Evolutionary conservation across 2,113 vertebrate species (phyloP).

Genomic region (Mionectes macconnelli): DNA sequence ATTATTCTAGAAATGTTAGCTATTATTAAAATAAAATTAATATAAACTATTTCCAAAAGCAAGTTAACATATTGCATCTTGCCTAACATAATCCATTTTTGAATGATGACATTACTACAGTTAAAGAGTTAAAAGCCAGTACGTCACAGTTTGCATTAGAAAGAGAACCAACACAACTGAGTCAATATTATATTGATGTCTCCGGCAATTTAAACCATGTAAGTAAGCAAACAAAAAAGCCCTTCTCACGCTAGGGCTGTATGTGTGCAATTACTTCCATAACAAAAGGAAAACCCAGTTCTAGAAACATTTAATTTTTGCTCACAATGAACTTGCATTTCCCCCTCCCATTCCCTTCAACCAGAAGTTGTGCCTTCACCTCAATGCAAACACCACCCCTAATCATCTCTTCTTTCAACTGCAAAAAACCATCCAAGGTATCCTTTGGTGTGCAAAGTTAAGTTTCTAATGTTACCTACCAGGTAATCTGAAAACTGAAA

Average conservation of each 20-base stretch:
- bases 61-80: neutral
- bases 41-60: neutral
- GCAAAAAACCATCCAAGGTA: neutral
- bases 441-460: neutral
- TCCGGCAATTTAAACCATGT: neutral
- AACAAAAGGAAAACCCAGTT: neutral
- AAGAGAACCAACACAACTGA: neutral
- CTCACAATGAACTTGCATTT: neutral
- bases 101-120: neutral
- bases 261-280: neutral
- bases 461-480: neutral
- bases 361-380: neutral
- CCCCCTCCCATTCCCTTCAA: neutral
- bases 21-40: neutral
- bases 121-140: neutral
- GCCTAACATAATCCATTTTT: neutral
- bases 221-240: neutral
- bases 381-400: neutral
- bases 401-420: neutral
- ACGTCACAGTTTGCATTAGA: neutral
- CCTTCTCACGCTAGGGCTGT: fast-evolving
- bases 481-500: neutral
- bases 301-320: neutral
- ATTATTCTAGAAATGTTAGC: neutral
- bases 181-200: slow-evolving; percentile 21